Evolutionary conservation across 2,113 vertebrate species (phyloP).

Genomic region (Trogon melanurus): DNA sequence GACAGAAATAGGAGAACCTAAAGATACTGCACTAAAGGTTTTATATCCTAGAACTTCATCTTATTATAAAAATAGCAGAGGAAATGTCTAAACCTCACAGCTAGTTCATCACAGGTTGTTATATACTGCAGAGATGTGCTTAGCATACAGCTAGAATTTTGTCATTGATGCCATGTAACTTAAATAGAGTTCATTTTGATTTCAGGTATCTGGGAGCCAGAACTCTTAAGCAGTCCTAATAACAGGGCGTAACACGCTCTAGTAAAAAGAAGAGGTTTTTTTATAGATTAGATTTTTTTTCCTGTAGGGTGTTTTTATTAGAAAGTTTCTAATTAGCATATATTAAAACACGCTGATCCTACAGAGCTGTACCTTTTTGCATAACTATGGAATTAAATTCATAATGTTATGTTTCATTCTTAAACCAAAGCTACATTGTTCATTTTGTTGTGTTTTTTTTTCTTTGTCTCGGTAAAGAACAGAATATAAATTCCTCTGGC

Average conservation of each 20-base stretch:
- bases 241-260: background rate
- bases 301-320: background rate
- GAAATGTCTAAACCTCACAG: background rate
- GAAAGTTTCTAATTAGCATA: background rate
- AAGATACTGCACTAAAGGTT: background rate
- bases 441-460: background rate
- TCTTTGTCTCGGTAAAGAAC: background rate
- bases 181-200: background rate
- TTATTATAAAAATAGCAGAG: background rate
- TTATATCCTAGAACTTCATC: background rate
- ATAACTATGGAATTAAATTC: background rate
- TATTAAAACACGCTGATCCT: background rate
- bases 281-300: background rate
- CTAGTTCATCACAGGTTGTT: background rate
- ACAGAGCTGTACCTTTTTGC: background rate
- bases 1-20: background rate
- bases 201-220: background rate
- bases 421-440: background rate
- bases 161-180: background rate
- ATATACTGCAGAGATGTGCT: background rate
- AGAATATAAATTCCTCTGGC: background rate
- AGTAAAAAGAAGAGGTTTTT: background rate
- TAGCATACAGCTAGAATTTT: background rate
- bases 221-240: background rate
- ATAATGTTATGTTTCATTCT: background rate